Evolutionary conservation across 2,888 invertebrate genomes (phyloP), one percentile per base, ranked within the genome.

Genomic region (Chouioia cunea): DNA sequence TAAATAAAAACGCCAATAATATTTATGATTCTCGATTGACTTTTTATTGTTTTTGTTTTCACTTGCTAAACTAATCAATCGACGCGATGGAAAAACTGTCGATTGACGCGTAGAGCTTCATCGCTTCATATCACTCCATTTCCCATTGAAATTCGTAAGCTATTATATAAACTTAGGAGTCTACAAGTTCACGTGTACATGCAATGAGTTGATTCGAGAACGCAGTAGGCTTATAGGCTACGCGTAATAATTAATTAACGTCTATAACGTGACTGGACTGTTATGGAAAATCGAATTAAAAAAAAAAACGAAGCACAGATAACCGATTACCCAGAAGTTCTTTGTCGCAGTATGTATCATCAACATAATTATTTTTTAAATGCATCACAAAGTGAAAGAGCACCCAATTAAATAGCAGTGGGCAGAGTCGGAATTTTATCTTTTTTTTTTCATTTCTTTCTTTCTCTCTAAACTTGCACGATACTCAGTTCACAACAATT

Each of bases 221-320:
- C 36, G 52, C 47, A 22, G 43, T 36, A 44, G 4, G 67, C 52
- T 66, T 74, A 62, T 15, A 48, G 75, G 72, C 73, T 79, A 80
- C 73, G 75, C 78, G 71, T 77, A 77, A 78, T 79, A 77, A 79
- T 77, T 74, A 77, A 77, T 82, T 79, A 81, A 81, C 75, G 76
- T 71, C 79, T 81, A 78, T 71, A n/a, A n/a, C n/a, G 77, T 80
- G 79, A 80, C 65, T 59, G 74, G 81, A 83, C 80, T 82, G 82
- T 82, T 83, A 82, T 83, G 82, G 76, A 80, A 81, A 82, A 79
- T 78, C 81, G 81, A 81, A 81, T 79, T 36, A 1, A 36, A 36
- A 36, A 1, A 6, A 83, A 72, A 66, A 18, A 16, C 46, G 52
- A 73, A 57, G 52, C 57, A 44, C 22, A 20, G 54, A 60, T 47